Evolutionary conservation across 2,888 invertebrate genomes (phyloP).

Genomic region (Myopa testacea): DNA sequence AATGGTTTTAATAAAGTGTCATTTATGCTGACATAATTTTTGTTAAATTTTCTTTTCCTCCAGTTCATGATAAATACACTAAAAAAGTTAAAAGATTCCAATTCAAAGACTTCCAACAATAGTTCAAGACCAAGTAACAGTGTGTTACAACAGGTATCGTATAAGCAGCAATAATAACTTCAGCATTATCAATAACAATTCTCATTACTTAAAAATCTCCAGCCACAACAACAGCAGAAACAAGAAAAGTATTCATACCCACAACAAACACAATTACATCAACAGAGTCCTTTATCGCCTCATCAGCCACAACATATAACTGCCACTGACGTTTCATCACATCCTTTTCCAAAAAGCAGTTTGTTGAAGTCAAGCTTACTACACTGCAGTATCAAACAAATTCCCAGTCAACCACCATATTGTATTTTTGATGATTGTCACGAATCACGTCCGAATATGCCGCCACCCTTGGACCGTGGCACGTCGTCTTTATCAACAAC

Average conservation of each 20-base stretch:
- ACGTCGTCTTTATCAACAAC: conserved; percentile 22
- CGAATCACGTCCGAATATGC: conserved; percentile 63
- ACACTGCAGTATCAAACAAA: conserved; percentile 65
- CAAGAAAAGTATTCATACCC: conserved; percentile 42
- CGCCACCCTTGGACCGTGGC: conserved; percentile 46
- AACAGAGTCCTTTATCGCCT: conserved; percentile 46
- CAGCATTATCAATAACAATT: conserved; percentile 46
- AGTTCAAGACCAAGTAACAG: conserved; percentile 51
- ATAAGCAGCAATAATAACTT: conserved; percentile 48
- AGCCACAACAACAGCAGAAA: conserved; percentile 39
- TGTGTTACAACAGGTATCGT: conserved; percentile 50
- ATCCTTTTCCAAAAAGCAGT: conserved; percentile 56
- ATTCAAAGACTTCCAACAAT: conserved; percentile 48
- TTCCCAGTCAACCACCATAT: conserved; percentile 66
- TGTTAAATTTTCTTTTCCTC: conserved; percentile 26
- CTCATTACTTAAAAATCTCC: conserved; percentile 1
- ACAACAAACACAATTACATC: conserved; percentile 50
- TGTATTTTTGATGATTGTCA: conserved; percentile 67
- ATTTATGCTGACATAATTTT: not conserved
- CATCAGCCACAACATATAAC: conserved; percentile 40
- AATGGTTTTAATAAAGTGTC: too few relatives aligned
- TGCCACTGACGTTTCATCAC: conserved; percentile 48
- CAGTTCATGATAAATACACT: conserved; percentile 68
- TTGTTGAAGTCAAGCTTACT: conserved; percentile 63
- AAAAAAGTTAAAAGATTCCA: conserved; percentile 66